Evolutionary conservation across 2,113 vertebrate genomes (phyloP).

Genomic region (Chiloscyllium plagiosum): DNA sequence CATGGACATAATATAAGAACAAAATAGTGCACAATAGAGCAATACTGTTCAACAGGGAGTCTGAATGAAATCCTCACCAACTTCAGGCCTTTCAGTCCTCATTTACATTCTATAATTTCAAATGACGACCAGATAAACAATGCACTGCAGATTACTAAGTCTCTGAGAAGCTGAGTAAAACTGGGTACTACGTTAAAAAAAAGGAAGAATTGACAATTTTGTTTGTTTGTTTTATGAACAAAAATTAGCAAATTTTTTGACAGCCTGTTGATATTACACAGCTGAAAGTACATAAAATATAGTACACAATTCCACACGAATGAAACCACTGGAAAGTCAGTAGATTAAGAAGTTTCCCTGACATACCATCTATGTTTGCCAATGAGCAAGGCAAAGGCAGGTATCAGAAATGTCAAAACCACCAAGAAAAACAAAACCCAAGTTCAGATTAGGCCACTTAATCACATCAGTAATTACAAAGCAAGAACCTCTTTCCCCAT

Average conservation of each 20-base stretch:
- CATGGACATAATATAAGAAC: not conserved
- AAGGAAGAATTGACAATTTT: not conserved
- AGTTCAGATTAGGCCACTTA: not conserved
- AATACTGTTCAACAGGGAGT: not conserved
- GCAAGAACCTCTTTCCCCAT: not conserved
- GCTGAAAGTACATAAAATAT: not conserved
- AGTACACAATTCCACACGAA: not conserved
- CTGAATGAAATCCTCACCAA: not conserved
- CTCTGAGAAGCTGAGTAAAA: not conserved
- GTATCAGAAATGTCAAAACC: not conserved
- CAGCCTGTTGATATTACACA: not conserved
- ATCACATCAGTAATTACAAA: not conserved
- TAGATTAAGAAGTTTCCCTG: not conserved
- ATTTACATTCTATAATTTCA: not conserved
- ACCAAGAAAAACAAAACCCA: not conserved
- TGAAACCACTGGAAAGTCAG: not conserved
- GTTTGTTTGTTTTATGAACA: not conserved
- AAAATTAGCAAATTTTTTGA: not conserved
- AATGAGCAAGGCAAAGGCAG: not conserved
- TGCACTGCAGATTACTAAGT: not conserved
- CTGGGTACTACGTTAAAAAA: not conserved
- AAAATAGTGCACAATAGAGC: too few species aligned
- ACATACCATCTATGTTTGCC: not conserved
- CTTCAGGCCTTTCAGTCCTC: not conserved
- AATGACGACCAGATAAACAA: not conserved